Evolutionary conservation across 1,140 invertebrate species (phyloP), one percentile per base, ranked within the genome.

Genomic region (Sesamia nonagrioides): DNA sequence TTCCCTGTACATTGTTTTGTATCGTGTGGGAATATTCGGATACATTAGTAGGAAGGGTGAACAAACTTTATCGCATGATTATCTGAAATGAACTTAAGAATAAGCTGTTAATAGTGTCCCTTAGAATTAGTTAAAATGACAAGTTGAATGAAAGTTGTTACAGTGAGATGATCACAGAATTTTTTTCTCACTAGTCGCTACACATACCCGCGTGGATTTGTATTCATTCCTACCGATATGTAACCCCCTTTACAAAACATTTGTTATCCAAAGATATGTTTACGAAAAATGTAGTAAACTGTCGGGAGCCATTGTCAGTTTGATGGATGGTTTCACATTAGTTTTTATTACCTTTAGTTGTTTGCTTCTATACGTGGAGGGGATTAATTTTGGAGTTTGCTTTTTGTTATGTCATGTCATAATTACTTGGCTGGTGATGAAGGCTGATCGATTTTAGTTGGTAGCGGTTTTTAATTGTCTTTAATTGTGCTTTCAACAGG

Each of bases 371-470:
- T 63, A 42, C 60, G 54, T 56, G 4, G 45, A 50, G 42, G 13
- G 56, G 27, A 35, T 35, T 15, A 35, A 35, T 60, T 60, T 60
- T n/a, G 3, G 11, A 35, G 27, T 66, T 66, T 35, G 15, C 15
- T 66, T 66, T 42, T 66, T 66, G 61, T 42, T n/a, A 6, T 66
- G 61, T 66, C 61, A 66, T 66, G 61, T 42, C n/a, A 21, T 66
- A 66, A 66, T 66, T 66, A 66, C n/a, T 40, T 18, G 37, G 61
- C 17, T 17, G 37, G 18, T 8, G 35, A 40, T 66, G 37, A 40
- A 42, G 61, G 61, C 8, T 66, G 17, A 42, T 33, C 54, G 21
- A 66, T 42, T 42, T 66, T 66, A 9, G 61, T 66, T 42, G 61
- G 35, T 66, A 40, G 37, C 37, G 27, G 8, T 66, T 9, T 42